Conservation (phyloP, 2,888 invertebrate genomes). For the Eupithecia insigniata region DNA sequence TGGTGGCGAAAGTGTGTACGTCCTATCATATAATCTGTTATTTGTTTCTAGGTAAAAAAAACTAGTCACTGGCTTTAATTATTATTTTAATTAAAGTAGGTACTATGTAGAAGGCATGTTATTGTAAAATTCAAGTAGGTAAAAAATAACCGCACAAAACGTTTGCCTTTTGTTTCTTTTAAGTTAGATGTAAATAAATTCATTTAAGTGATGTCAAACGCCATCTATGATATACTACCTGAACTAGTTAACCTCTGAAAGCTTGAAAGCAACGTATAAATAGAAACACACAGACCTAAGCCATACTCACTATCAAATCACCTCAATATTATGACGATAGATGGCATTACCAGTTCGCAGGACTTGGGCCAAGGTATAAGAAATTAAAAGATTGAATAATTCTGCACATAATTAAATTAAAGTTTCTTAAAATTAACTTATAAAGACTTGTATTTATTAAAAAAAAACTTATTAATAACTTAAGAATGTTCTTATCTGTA, state of each 20-base stretch:
- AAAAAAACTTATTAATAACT: too few species aligned
- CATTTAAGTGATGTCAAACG: background rate
- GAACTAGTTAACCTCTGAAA: conserved; percentile 12
- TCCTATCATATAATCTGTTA: conserved; percentile 28
- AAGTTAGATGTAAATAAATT: background rate
- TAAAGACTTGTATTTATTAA: background rate
- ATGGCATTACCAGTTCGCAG: conserved; percentile 17
- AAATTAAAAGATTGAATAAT: background rate
- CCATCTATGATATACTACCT: conserved; percentile 12
- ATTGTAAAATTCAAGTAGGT: background rate
- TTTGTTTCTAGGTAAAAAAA: conserved; percentile 26
- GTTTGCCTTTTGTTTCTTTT: background rate
- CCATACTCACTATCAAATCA: background rate
- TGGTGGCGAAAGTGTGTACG: conserved; percentile 57
- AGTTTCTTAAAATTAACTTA: conserved; percentile 1
- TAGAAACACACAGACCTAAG: background rate
- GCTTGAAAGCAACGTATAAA: background rate
- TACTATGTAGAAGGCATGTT: background rate
- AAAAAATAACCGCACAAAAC: background rate
- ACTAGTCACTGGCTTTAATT: conserved; percentile 8
- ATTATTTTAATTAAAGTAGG: background rate
- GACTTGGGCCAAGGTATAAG: background rate
- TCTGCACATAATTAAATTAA: background rate
- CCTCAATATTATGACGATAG: conserved; percentile 14
- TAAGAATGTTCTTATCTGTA: background rate